These are phyloP conservation scores for Mycogona germanica DNA, from an alignment of 2,888 invertebrate species.

Conservation along the genomic window DNA sequence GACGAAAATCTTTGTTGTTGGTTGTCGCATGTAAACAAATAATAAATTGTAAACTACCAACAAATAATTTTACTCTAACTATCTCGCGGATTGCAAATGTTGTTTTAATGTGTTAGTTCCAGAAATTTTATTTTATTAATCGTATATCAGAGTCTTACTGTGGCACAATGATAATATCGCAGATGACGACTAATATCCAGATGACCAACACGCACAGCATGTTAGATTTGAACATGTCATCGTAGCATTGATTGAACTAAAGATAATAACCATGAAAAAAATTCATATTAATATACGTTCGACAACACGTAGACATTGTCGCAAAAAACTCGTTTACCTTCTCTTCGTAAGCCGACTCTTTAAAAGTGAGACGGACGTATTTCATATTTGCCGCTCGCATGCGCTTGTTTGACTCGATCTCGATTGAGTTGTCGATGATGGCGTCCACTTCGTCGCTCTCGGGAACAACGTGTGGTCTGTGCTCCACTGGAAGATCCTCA, in stretches of 20 bases:
- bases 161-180: slow-evolving; percentile 36
- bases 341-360: slow-evolving; percentile 61
- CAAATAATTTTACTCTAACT: too few species aligned
- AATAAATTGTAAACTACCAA: too few species aligned
- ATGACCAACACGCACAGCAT: slow-evolving; percentile 84
- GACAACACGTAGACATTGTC: not conserved
- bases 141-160: slow-evolving; percentile 42
- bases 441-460: slow-evolving; percentile 52
- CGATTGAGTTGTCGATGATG: slow-evolving; percentile 70
- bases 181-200: slow-evolving; percentile 62
- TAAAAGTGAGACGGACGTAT: slow-evolving; percentile 75
- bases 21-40: too few species aligned
- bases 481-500: not conserved
- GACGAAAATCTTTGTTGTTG: too few species aligned
- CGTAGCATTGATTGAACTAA: slow-evolving; percentile 66
- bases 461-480: slow-evolving; percentile 23
- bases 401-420: slow-evolving; percentile 76
- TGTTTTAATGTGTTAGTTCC: not conserved
- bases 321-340: too few species aligned
- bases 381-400: slow-evolving; percentile 79
- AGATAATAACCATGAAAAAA: too few species aligned
- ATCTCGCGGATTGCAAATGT: not conserved
- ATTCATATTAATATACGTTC: not conserved
- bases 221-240: slow-evolving; percentile 90
- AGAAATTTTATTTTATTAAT: too few species aligned